A percentile compares a stretch with the other conserved stretches of the same genome.
These are phyloP conservation scores for Perithous albicinctus DNA, from an alignment of 2,888 invertebrate species.

Conservation along the genomic window DNA sequence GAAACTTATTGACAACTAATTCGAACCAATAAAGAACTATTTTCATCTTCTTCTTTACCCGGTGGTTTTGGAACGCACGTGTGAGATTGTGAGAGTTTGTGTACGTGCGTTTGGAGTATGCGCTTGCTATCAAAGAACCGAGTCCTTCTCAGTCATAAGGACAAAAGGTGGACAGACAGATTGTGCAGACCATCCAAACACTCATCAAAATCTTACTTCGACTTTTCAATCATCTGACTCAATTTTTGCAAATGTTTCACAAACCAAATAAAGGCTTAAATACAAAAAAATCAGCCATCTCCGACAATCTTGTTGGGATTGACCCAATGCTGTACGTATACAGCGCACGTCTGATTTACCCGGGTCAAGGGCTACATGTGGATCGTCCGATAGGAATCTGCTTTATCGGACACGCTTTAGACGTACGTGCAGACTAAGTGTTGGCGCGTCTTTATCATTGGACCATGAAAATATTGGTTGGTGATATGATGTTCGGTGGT, in stretches of 20 bases:
- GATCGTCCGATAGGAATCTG: constrained; percentile 9
- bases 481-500: neutral
- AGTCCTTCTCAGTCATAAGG: constrained; percentile 22
- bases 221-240: neutral
- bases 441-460: neutral
- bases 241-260: neutral
- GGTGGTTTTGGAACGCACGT: constrained; percentile 19
- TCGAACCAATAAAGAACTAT: neutral
- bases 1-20: neutral
- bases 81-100: neutral
- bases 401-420: constrained; percentile 2
- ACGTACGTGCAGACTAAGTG: constrained; percentile 5
- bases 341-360: neutral
- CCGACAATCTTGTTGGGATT: too few species aligned
- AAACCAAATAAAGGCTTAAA: neutral
- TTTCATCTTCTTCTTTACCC: constrained; percentile 15
- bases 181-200: constrained; percentile 2
- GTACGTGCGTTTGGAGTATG: constrained; percentile 11
- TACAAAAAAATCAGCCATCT: neutral
- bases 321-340: neutral
- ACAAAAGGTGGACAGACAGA: neutral
- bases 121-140: neutral
- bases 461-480: neutral
- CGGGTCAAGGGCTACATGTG: constrained; percentile 10
- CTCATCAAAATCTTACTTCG: constrained; percentile 13